These are phyloP conservation scores for Drosophila pandora DNA, from an alignment of 1,140 invertebrate species.

Conservation along the genomic window DNA sequence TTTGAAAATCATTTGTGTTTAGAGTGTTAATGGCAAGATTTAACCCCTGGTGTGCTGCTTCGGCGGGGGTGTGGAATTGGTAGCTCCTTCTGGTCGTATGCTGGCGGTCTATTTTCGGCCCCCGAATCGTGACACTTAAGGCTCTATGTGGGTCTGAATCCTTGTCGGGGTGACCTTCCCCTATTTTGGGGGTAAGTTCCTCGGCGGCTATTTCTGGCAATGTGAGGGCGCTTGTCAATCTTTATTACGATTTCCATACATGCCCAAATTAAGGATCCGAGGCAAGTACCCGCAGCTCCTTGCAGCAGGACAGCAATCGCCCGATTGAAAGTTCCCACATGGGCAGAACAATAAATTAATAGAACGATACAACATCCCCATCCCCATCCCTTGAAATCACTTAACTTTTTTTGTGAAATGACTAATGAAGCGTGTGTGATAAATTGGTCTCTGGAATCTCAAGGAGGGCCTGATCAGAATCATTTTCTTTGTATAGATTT, in stretches of 20 bases:
- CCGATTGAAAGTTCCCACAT: conserved; percentile 55
- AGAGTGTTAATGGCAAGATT: not conserved
- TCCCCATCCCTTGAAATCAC: not conserved
- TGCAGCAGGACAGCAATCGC: conserved; percentile 53
- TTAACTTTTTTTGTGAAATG: conserved; percentile 30
- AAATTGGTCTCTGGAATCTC: conserved; percentile 27
- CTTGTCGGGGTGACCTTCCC: conserved; percentile 17
- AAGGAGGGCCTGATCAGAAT: not conserved
- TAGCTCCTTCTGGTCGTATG: conserved; percentile 64
- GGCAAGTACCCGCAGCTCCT: conserved; percentile 61
- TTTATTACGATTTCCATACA: conserved; percentile 54
- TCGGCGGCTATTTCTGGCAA: conserved; percentile 53
- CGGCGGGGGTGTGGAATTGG: conserved; percentile 40
- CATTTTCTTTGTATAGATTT: conserved; percentile 7
- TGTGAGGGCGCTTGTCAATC: conserved; percentile 59
- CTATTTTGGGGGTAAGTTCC: conserved; percentile 35
- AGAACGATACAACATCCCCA: no score
- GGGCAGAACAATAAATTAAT: conserved; percentile 36
- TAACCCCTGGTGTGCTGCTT: conserved; percentile 10
- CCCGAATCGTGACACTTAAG: conserved; percentile 37
- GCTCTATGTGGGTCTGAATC: conserved; percentile 56
- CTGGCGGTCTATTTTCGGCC: conserved; percentile 62
- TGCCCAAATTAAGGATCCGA: not conserved
- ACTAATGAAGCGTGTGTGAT: conserved; percentile 55
- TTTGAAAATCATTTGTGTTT: not conserved